Conservation (phyloP, 1,140 invertebrate genomes). For the Philotrypesis tridentata region DNA sequence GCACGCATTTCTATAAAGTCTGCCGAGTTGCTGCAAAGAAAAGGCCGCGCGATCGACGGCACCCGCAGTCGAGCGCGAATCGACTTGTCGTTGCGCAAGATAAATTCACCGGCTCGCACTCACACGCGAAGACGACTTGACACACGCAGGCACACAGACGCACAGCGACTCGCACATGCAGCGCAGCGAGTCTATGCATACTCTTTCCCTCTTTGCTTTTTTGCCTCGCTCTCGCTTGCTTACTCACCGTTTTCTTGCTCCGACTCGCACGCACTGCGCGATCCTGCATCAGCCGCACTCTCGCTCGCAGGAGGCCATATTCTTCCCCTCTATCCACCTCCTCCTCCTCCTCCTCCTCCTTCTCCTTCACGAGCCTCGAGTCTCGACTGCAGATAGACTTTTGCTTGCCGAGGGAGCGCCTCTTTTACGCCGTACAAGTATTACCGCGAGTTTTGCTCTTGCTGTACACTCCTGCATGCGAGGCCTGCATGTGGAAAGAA, state of each 20-base stretch:
- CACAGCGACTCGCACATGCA: too few relatives aligned
- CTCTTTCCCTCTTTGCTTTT: conserved; percentile 8
- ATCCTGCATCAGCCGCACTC: neutral
- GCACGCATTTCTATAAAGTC: conserved; percentile 9
- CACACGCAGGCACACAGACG: too few relatives aligned
- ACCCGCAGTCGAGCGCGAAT: conserved; percentile 20
- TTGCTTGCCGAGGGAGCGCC: conserved; percentile 12
- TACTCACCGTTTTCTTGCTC: conserved; percentile 38
- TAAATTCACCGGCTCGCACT: conserved; percentile 22
- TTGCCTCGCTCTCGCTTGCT: conserved; percentile 9
- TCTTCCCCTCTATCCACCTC: neutral
- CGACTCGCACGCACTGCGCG: conserved; percentile 22
- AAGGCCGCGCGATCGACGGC: conserved; percentile 23
- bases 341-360: neutral
- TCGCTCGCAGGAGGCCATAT: conserved; percentile 18
- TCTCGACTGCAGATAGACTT: neutral
- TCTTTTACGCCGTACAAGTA: neutral
- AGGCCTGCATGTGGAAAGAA: neutral
- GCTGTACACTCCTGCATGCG: neutral
- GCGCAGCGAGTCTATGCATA: neutral
- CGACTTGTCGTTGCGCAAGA: conserved; percentile 39
- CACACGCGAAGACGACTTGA: neutral
- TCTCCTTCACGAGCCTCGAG: neutral
- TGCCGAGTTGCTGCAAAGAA: conserved; percentile 16
- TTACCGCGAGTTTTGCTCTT: neutral